Percentiles rank a stretch among this genome's conserved stretches.
phyloP scores from a whole-genome alignment of 2,888 invertebrate species.

The Meiosimyza decipiens region DNA sequence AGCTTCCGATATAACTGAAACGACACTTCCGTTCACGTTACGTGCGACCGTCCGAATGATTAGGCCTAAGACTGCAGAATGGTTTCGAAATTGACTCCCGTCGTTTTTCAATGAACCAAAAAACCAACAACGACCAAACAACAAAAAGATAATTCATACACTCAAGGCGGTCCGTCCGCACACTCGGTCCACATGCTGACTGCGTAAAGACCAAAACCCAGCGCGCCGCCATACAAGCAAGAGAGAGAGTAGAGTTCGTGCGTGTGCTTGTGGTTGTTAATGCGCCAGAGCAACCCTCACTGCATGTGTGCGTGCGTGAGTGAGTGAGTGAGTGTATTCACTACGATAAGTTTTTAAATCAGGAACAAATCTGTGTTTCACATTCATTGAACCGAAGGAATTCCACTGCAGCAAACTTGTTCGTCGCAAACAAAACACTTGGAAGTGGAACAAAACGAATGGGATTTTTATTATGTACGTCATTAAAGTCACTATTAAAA shows the following conservation, averaged over 20 bases:
- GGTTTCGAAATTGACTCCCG: constrained; percentile 63
- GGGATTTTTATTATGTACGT: constrained; percentile 66
- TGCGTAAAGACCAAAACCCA: neutral
- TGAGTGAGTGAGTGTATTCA: constrained; percentile 16
- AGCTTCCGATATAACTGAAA: neutral
- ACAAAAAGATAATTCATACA: constrained; percentile 31
- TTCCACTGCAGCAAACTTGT: constrained; percentile 41
- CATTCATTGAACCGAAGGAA: constrained; percentile 55
- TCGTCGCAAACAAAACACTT: constrained; percentile 30
- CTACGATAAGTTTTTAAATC: constrained; percentile 46
- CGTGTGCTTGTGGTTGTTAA: constrained; percentile 25
- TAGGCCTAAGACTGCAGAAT: constrained; percentile 66
- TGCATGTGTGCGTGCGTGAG: constrained; percentile 33
- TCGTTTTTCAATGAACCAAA: constrained; percentile 49
- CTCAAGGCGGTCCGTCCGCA: constrained; percentile 18
- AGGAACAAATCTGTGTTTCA: constrained; percentile 52
- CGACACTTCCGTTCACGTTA: constrained; percentile 40
- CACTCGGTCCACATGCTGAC: neutral
- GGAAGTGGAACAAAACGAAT: constrained; percentile 65
- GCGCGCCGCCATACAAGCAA: constrained; percentile 2
- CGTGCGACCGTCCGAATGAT: constrained; percentile 58
- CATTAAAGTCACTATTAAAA: constrained; percentile 61
- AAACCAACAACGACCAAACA: constrained; percentile 43
- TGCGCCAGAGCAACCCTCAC: constrained; percentile 4
- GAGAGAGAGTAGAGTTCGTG: constrained; percentile 14